phyloP scores from a whole-genome alignment of 2,888 invertebrate genomes.

The Psylliodes chrysocephalus region DNA sequence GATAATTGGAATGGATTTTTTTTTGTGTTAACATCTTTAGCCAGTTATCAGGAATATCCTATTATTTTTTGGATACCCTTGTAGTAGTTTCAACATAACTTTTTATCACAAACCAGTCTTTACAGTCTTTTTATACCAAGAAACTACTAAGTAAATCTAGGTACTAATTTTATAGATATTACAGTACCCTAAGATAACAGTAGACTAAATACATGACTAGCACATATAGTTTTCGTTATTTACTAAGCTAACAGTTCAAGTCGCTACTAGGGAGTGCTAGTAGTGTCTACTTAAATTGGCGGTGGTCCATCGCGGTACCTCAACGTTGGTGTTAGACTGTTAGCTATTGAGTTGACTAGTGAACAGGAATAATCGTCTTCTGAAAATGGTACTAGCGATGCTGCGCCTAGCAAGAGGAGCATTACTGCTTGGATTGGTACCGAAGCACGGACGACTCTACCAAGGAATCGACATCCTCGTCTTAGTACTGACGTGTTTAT shows the following conservation, averaged over 20 bases:
- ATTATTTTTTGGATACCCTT: too few relatives aligned
- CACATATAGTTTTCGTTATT: conserved; percentile 9
- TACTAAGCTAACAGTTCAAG: conserved; percentile 29
- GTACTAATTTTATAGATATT: neutral
- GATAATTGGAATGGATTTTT: conserved; percentile 45
- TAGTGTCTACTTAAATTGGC: conserved; percentile 76
- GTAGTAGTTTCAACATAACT: neutral
- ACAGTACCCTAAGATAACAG: neutral
- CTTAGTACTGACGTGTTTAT: conserved; percentile 75
- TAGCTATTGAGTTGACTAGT: conserved; percentile 83
- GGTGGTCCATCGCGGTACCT: conserved; percentile 94
- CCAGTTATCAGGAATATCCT: neutral
- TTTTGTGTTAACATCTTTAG: neutral
- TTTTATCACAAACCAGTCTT: conserved; percentile 17
- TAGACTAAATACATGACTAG: neutral
- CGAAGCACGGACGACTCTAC: conserved; percentile 90
- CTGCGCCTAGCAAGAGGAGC: conserved; percentile 91
- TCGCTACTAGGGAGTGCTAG: neutral
- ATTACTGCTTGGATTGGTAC: conserved; percentile 95
- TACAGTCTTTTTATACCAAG: neutral
- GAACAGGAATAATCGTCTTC: conserved; percentile 88
- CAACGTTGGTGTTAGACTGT: conserved; percentile 88
- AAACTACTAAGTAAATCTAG: conserved; percentile 1
- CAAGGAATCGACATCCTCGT: conserved; percentile 85
- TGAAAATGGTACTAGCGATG: conserved; percentile 89